A percentile compares a stretch with the other conserved stretches of the same genome.
phyloP scores from a whole-genome alignment of 2,113 vertebrate species.

The Cyanoderma ruficeps region DNA sequence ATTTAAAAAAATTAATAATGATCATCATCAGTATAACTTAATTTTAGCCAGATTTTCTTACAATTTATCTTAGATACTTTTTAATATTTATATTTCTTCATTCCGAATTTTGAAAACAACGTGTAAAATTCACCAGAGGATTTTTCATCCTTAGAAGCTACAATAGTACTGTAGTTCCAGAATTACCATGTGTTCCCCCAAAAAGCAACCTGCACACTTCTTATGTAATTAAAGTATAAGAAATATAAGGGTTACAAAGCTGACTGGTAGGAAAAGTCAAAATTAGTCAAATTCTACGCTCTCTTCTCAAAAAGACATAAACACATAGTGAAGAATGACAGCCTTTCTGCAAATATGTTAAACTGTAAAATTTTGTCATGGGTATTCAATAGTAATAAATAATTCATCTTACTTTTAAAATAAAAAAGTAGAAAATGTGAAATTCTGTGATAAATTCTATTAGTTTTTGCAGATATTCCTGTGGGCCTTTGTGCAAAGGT shows the following conservation, averaged over 20 bases:
- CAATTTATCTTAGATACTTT: background rate
- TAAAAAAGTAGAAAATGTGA: background rate
- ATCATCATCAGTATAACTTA: background rate
- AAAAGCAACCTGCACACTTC: background rate
- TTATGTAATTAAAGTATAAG: background rate
- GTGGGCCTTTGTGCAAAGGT: background rate
- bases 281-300: background rate
- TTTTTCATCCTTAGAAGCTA: background rate
- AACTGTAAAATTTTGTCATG: background rate
- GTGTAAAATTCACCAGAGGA: background rate
- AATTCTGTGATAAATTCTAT: background rate
- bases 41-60: background rate
- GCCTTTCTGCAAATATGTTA: background rate
- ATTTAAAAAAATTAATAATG: background rate
- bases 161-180: background rate
- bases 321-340: background rate
- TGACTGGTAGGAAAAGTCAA: background rate
- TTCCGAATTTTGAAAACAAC: background rate
- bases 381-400: background rate
- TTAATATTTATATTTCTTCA: background rate
- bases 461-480: background rate
- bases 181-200: background rate
- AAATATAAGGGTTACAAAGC: background rate
- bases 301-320: background rate
- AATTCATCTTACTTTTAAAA: background rate